phyloP scores from a whole-genome alignment of 2,113 vertebrate genomes.

The Halichoeres trimaculatus region DNA sequence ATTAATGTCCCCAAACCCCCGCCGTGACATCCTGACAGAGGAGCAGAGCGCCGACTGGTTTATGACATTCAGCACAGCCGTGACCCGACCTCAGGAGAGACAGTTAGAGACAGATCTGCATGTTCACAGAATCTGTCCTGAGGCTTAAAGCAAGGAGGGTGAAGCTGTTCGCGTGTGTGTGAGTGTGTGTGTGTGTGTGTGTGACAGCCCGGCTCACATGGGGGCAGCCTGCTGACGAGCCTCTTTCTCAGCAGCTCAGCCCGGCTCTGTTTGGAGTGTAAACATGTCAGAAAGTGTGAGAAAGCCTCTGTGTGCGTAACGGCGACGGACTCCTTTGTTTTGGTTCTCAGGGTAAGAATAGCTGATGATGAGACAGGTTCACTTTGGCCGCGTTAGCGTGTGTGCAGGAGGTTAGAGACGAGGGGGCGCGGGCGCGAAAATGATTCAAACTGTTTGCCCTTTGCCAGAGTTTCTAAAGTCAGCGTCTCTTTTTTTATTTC shows the following conservation, averaged over 20 bases:
- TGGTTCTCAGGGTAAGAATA: conserved; percentile 76
- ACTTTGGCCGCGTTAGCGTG: conserved; percentile 24
- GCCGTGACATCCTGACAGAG: conserved; percentile 32
- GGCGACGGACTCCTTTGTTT: conserved; percentile 62
- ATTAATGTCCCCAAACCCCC: conserved; percentile 33
- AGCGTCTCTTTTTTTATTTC: background rate
- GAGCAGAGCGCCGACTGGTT: background rate
- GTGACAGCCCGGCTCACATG: conserved; percentile 53
- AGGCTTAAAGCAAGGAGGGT: conserved; percentile 3
- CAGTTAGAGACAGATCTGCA: conserved; percentile 28
- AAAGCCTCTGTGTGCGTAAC: conserved; percentile 59
- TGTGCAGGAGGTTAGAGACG: conserved; percentile 47
- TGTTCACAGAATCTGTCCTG: conserved; percentile 54
- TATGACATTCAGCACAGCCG: background rate
- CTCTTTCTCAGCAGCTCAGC: conserved; percentile 69
- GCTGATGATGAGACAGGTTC: conserved; percentile 62
- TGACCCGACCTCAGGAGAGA: conserved; percentile 56
- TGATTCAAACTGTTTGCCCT: background rate
- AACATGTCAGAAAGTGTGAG: conserved; percentile 82
- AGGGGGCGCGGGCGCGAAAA: background rate
- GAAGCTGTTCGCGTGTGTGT: conserved; percentile 2
- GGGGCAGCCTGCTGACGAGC: conserved; percentile 70
- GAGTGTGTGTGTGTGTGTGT: conserved; percentile 9
- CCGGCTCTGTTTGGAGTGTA: conserved; percentile 79
- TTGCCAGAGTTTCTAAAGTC: background rate